Evolutionary conservation across 2,113 vertebrate species (phyloP).

Genomic region (Megalops atlanticus): DNA sequence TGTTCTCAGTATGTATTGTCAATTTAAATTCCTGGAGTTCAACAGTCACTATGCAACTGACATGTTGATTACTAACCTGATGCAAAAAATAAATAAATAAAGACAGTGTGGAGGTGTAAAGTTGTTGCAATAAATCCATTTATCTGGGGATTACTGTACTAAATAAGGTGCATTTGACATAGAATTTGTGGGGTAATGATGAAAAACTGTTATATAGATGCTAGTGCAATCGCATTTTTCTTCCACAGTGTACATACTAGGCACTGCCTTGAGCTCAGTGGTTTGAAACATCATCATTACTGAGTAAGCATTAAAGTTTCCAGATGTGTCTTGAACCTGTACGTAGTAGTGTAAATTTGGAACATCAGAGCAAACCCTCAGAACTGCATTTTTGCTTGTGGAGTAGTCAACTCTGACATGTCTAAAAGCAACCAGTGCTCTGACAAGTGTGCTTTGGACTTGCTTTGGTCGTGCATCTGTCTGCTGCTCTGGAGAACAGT

Average conservation of each 20-base stretch:
- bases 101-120: neutral
- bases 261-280: no score
- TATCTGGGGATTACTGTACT: neutral
- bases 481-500: slow-evolving; percentile 41
- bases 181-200: no score
- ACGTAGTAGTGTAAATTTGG: slow-evolving; percentile 5
- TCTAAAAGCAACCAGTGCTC: slow-evolving; percentile 31
- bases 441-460: slow-evolving; percentile 22
- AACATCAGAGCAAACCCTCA: neutral
- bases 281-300: neutral
- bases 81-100: neutral
- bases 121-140: neutral
- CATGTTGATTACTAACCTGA: slow-evolving; percentile 21
- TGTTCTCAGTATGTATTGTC: no score
- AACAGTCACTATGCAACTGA: slow-evolving; percentile 18
- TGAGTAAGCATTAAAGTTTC: neutral
- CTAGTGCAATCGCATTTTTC: no score
- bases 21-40: slow-evolving; percentile 11
- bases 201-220: no score
- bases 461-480: slow-evolving; percentile 34
- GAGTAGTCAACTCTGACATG: slow-evolving; percentile 29
- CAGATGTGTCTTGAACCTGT: neutral
- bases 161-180: neutral
- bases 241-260: no score
- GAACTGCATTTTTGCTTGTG: neutral